Base-by-base conservation (phyloP, 1,140 invertebrate species). In the Habropoda laboriosa region DNA sequence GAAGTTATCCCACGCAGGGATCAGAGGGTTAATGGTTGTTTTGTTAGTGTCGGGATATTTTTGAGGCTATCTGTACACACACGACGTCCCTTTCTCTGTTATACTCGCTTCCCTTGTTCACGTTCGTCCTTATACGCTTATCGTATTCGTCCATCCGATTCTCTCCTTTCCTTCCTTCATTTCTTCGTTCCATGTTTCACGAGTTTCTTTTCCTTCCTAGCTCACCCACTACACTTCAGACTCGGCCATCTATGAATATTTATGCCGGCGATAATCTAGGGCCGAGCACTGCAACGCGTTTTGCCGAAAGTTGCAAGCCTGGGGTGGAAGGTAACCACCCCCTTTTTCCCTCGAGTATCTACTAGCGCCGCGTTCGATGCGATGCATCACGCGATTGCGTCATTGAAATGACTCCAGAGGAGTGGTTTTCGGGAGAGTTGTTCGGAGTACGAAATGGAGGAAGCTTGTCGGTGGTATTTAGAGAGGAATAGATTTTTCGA, bases 201-300 rank as follows among this genome's bases (percentile, higher is more conserved):
- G 0, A n/a, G 42, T 57, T 32, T 47, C 27, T 35, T 57, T 24
- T 45, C 49, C 57, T 79, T 73, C 72, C 53, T 61, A 47, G 58
- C 85, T n/a, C 86, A 84, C 86, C 88, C n/a, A n/a, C n/a, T 88
- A 88, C 89, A 84, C 86, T 71, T 82, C 60, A 32, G 27, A 53
- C 45, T 49, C 66, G 10, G 63, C 60, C 64, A 78, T 47, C 85
- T 82, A 91, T 90, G 89, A 90, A 90, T 91, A 90, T 90, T 91
- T 91, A 90, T 90, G 81, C 64, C 67, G 51, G 40, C 53, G 38
- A 80, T 87, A 86, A 87, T 87, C 88, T 78, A 86, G 85, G 84
- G 68, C 66, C 73, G 45, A 35, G 60, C 42, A 42, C 77, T 55
- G 49, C 61, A 32, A 71, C 70, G 77, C 35, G 58, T 49, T 49